Evolutionary conservation across 2,888 invertebrate genomes (phyloP), one percentile per base, ranked within the genome.

Genomic region (Drosophila siamana): DNA sequence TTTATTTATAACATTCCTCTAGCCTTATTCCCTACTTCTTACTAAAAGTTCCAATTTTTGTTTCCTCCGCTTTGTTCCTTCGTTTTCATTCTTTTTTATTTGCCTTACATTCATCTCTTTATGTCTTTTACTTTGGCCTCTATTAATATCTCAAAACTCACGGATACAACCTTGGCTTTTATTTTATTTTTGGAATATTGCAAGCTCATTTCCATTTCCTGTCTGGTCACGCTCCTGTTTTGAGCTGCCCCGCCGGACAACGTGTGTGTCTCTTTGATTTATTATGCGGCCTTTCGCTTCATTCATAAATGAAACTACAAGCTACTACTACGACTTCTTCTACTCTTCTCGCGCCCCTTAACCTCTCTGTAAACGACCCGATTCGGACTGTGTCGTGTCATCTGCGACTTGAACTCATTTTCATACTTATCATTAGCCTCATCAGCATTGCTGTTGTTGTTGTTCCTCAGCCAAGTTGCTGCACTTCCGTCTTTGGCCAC

Each of bases 341-440:
- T 33, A 4, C 33, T 2, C 30, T 40, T 11, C 30, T 4, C 9
- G 24, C 43, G 24, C 44, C 15, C 16, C 47, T 11, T 4, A 33
- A 24, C 33, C 48, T 11, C 43, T 46, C 16, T 36, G n/a, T 38
- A 41, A 50, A 33, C 5, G 5, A 11, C 4, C 11, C 5, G 33
- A n/a, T 33, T 33, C 1, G n/a, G n/a, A n/a, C 33, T 33, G 33
- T n/a, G 33, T 78, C 86, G 80, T 88, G 89, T 89, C 88, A 74
- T 85, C 80, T 75, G 74, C 61, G 79, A 60, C 62, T 80, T 64
- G 74, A 81, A 79, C 84, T 86, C 68, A 90, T 89, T 90, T 89
- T 90, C 89, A 90, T 74, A 67, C 51, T 67, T 89, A 90, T 88
- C 89, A 89, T 89, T 88, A 86, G 87, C 64, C 67, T 63, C 74